Evolutionary conservation across 2,888 invertebrate species (phyloP), one percentile per base, ranked within the genome.

Genomic region (Quadriops clusia): DNA sequence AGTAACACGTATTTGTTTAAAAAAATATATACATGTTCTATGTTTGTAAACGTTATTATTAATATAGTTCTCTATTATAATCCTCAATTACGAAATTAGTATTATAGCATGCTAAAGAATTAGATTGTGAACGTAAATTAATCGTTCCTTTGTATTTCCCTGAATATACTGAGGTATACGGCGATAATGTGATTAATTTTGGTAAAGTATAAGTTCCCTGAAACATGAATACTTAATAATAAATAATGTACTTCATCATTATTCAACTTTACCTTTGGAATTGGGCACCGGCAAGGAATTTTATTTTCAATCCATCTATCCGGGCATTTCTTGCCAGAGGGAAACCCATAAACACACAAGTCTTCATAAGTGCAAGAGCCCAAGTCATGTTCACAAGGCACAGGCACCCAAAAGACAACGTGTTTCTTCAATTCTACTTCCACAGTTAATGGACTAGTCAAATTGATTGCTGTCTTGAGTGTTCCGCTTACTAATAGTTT

Each of bases 221-320:
- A 31, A 44, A 42, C 21, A 3, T 27, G 7, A 22, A 16, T 12
- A 34, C 30, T 22, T 17, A 29, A 18, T 13, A 18, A 28, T 14
- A 30, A 20, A 34, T 25, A 15, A 23, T 12, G 9, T 17, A 17
- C 17, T n/a, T 5, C 3, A 12, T 9, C 22, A 18, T 12, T 14
- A 8, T 20, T 30, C 11, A 26, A 14, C 3, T 17, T 7, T 38
- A 48, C 47, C 40, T 42, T 42, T 17, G 36, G 23, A 24, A 50
- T 42, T 2, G 50, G 50, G 32, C 50, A 50, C 31, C 49, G 37
- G 31, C 50, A 50, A n/a, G 50, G 50, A 9, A 49, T 35, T 20
- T 41, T 32, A 35, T 47, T 44, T 28, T 39, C 25, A 5, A 22
- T 18, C 21, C 48, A 48, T 4, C 32, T 31, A 5, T 29, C 9